Evolutionary conservation across 1,140 invertebrate species (phyloP).

Genomic region (Drosophila eugracilis): DNA sequence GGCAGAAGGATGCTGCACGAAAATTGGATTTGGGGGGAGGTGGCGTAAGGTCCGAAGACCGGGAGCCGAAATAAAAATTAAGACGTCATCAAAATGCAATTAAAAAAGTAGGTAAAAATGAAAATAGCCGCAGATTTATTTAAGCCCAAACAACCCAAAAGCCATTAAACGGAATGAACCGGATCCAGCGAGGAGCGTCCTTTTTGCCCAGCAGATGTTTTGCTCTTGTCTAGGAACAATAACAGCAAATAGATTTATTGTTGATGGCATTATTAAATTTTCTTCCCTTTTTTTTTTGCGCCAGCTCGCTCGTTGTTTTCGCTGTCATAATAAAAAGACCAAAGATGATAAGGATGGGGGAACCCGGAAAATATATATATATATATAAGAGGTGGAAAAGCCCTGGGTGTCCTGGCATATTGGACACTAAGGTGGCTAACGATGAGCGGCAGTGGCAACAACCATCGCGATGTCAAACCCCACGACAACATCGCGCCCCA

Average conservation of each 20-base stretch:
- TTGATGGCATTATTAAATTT: constrained; percentile 82
- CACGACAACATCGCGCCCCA: constrained; percentile 69
- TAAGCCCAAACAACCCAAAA: constrained; percentile 55
- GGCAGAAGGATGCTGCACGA: constrained; percentile 19
- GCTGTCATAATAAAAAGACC: constrained; percentile 73
- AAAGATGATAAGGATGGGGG: constrained; percentile 14
- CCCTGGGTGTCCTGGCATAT: constrained; percentile 42
- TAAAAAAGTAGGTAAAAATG: constrained; percentile 80
- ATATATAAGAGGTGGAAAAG: constrained; percentile 5
- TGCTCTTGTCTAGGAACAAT: constrained; percentile 66
- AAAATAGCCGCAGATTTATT: constrained; percentile 80
- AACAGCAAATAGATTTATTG: constrained; percentile 81
- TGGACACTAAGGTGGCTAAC: constrained; percentile 61
- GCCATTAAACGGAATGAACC: constrained; percentile 58
- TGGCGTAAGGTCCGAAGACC: constrained; percentile 17
- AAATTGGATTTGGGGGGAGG: constrained; percentile 76
- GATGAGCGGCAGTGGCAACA: constrained; percentile 53
- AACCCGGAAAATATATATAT: background rate
- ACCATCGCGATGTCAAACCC: constrained; percentile 64
- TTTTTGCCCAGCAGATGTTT: constrained; percentile 37
- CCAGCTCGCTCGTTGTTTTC: constrained; percentile 31
- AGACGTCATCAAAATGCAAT: constrained; percentile 83
- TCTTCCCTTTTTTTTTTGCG: constrained; percentile 46
- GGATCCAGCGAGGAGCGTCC: constrained; percentile 23
- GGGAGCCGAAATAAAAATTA: constrained; percentile 74